phyloP scores from a whole-genome alignment of 2,113 vertebrate genomes.

The Smithornis capensis region DNA sequence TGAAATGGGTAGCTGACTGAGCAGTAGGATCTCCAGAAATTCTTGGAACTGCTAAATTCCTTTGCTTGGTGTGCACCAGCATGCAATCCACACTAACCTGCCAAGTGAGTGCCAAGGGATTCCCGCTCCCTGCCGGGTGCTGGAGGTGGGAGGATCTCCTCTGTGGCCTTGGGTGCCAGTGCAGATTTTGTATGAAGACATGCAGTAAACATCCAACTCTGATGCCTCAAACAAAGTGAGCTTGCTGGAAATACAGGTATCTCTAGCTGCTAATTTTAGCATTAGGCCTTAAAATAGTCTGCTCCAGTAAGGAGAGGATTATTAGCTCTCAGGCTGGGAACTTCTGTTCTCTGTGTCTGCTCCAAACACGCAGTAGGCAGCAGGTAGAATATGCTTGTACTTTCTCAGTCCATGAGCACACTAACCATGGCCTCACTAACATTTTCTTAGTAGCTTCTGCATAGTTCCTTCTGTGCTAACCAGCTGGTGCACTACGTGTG shows the following conservation, averaged over 20 bases:
- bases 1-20: not conserved
- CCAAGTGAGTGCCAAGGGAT: not conserved
- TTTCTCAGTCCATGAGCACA: not conserved
- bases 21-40: constrained; percentile 14
- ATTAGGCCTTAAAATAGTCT: not conserved
- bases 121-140: not conserved
- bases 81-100: constrained; percentile 58
- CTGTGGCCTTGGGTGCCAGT: constrained; percentile 26
- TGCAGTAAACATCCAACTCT: constrained; percentile 70
- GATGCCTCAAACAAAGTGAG: constrained; percentile 62
- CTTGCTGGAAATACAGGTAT: not conserved
- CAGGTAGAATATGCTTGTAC: not conserved
- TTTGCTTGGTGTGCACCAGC: constrained; percentile 50
- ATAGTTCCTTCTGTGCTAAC: constrained; percentile 11
- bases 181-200: constrained; percentile 36
- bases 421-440: constrained; percentile 43
- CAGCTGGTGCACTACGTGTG: not conserved
- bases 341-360: not conserved
- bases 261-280: not conserved
- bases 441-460: not conserved
- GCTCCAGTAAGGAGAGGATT: not conserved
- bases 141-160: not conserved
- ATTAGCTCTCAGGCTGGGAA: not conserved
- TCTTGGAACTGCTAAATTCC: constrained; percentile 4
- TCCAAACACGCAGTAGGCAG: not conserved